A percentile compares a stretch with the other conserved stretches of the same genome.
phyloP scores from a whole-genome alignment of 2,113 vertebrate genomes.

The Limnothrissa miodon region DNA sequence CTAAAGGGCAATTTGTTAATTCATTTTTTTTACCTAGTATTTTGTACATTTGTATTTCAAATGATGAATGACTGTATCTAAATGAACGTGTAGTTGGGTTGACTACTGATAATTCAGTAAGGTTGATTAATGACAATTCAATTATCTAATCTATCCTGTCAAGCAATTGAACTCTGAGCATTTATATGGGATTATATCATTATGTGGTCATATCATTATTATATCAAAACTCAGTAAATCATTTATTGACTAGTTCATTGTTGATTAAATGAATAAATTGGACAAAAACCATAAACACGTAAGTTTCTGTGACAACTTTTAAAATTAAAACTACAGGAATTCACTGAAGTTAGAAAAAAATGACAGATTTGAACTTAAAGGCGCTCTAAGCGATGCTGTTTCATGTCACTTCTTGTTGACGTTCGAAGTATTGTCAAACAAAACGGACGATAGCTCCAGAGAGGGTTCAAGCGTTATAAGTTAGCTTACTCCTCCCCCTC shows the following conservation, averaged over 20 bases:
- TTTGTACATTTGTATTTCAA: background rate
- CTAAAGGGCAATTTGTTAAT: background rate
- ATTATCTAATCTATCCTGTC: too few species aligned
- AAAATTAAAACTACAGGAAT: background rate
- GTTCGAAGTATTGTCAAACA: too few species aligned
- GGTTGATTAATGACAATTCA: too few species aligned
- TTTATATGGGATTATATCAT: background rate
- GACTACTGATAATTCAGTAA: conserved; percentile 3
- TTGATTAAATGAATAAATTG: background rate
- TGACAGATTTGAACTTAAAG: too few species aligned
- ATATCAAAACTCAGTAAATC: conserved; percentile 14
- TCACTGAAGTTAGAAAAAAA: too few species aligned
- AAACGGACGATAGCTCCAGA: too few species aligned
- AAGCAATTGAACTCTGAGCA: background rate
- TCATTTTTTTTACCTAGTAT: background rate
- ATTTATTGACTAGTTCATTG: background rate
- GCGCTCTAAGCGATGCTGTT: too few species aligned
- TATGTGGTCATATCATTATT: too few species aligned
- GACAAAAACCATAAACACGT: background rate
- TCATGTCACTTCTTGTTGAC: too few species aligned
- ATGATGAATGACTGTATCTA: background rate
- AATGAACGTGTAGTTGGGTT: too few species aligned
- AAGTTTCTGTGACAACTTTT: background rate
- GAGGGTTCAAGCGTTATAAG: too few species aligned
- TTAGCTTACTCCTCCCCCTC: too few species aligned